Evolutionary conservation across 2,113 vertebrate genomes (phyloP), one percentile per base, ranked within the genome.

Genomic region (Galemys pyrenaicus): DNA sequence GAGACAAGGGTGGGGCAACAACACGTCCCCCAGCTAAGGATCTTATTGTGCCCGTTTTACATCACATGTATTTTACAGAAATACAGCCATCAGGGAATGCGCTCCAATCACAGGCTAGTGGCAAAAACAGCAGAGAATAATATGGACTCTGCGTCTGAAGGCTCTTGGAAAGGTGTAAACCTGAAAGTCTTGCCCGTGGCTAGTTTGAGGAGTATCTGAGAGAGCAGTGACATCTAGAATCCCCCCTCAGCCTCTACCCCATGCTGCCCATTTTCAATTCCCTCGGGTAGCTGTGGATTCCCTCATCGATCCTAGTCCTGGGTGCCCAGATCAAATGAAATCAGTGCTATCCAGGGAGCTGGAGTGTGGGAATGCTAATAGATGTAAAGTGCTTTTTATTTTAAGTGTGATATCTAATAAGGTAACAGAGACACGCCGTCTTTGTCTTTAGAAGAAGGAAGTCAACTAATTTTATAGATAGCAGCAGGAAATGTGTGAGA

Each of bases 391-490:
- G 49, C 85, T 81, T 89, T 89, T 81, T 64, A 84, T 62, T 89
- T 94, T 44, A 54, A 92, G 73, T 44, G 65, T 30, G 84, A 49
- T 85, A 67, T 30, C 89, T 84, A 88, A 89, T 92, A 85, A 79
- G n/a, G 89, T 78, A 84, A 88, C 60, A 49, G 39, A 83, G 71
- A 64, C 80, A 80, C 1, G 1, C 73, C 68, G 56, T 60, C 67
- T 73, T 73, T 67, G 89, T 30, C 78, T 94, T 67, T 80, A 73
- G 39, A 94, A 89, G 67, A 79, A 94, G 79, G 0, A 0, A 85
- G 73, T 44, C 84, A 89, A 71, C 58, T 89, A 80, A 62, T 94
- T 94, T 74, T 92, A 80, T 64, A 81, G 92, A 67, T 51, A 92
- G 86, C 73, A 92, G 41, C 73, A 51, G 89, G 26, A 68, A 79